phyloP scores from a whole-genome alignment of 2,113 vertebrate species.

The Callithrix jacchus region DNA sequence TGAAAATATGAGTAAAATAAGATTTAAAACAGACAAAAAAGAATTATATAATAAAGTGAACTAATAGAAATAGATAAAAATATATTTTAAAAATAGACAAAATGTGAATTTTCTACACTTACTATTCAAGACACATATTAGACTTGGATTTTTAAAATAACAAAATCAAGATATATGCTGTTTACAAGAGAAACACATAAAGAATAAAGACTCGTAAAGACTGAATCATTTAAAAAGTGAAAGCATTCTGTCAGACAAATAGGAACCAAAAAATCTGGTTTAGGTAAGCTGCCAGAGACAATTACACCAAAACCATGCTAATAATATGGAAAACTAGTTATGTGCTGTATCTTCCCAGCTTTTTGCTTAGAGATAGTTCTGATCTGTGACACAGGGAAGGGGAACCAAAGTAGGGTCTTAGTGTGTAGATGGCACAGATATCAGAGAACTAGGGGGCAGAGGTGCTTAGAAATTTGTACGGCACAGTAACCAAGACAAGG shows the following conservation, averaged over 20 bases:
- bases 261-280: not conserved
- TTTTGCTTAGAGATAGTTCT: not conserved
- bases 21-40: not conserved
- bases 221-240: not conserved
- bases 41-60: not conserved
- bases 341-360: not conserved
- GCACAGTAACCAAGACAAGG: not conserved
- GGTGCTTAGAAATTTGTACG: not conserved
- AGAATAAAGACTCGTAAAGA: not conserved
- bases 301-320: not conserved
- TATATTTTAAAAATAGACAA: not conserved
- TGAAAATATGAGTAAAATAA: not conserved
- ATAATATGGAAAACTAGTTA: not conserved
- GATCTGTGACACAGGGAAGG: not conserved
- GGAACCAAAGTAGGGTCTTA: not conserved
- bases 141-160: not conserved
- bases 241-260: not conserved
- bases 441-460: not conserved
- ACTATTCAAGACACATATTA: conserved; percentile 1
- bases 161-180: not conserved
- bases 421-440: not conserved
- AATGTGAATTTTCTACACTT: not conserved
- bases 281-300: conserved; percentile 4
- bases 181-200: conserved; percentile 8
- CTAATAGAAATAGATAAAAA: not conserved